Percentiles rank a stretch among this genome's conserved stretches.
These are phyloP conservation scores for Holotrichia oblita DNA, from an alignment of 1,140 invertebrate genomes.

Conservation along the genomic window DNA sequence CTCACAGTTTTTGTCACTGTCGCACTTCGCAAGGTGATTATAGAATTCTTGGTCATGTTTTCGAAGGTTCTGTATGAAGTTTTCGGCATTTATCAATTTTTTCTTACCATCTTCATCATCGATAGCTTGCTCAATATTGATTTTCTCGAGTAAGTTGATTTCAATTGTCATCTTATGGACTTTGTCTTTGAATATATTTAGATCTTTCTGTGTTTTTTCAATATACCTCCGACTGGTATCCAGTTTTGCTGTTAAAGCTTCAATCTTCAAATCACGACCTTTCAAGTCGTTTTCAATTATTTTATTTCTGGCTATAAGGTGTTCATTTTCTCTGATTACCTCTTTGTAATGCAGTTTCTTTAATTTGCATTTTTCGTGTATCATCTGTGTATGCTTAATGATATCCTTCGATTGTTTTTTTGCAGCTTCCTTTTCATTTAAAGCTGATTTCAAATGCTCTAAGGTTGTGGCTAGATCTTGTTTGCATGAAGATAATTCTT, in stretches of 20 bases:
- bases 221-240: not conserved
- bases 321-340: not conserved
- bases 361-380: conserved; percentile 25
- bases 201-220: not conserved
- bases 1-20: not conserved
- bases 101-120: not conserved
- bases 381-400: conserved; percentile 15
- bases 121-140: conserved; percentile 7
- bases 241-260: not conserved
- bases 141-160: conserved; percentile 13
- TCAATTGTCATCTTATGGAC: conserved; percentile 17
- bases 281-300: not conserved
- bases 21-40: not conserved
- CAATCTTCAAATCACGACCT: not conserved
- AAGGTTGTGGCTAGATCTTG: not conserved
- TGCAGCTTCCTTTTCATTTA: not conserved
- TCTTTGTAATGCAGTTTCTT: conserved; percentile 16
- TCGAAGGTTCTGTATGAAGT: not conserved
- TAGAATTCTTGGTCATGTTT: not conserved
- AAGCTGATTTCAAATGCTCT: not conserved
- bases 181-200: conserved; percentile 4
- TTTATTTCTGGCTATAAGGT: conserved; percentile 5
- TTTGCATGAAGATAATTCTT: not conserved
- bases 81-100: not conserved
- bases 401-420: conserved; percentile 4